Percentiles rank a stretch among this genome's conserved stretches.
These are phyloP conservation scores for Zeuzera pyrina DNA, from an alignment of 2,888 invertebrate genomes.

Conservation along the genomic window DNA sequence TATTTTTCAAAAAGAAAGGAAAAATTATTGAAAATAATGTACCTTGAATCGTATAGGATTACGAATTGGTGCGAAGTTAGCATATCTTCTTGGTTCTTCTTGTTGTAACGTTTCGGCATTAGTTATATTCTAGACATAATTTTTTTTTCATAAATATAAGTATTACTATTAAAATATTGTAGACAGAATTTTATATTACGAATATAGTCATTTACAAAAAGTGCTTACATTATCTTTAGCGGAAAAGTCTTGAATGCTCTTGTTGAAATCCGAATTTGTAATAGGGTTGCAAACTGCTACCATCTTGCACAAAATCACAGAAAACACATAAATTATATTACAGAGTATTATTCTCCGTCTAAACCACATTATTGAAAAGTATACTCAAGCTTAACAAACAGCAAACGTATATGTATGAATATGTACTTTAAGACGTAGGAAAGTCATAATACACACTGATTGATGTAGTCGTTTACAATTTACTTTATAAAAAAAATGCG, in stretches of 20 bases:
- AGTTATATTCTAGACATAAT: constrained; percentile 39
- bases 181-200: not conserved
- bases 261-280: constrained; percentile 39
- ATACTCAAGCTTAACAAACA: constrained; percentile 14
- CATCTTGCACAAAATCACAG: not conserved
- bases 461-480: constrained; percentile 27
- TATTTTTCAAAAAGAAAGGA: no score
- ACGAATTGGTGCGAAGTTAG: constrained; percentile 30
- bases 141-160: not conserved
- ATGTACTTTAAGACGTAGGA: no score
- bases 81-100: constrained; percentile 33
- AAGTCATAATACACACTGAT: constrained; percentile 27
- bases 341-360: not conserved
- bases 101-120: constrained; percentile 48
- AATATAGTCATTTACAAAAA: no score
- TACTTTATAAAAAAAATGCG: constrained; percentile 56
- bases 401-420: no score
- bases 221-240: constrained; percentile 36
- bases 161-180: not conserved
- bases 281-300: constrained; percentile 15
- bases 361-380: not conserved
- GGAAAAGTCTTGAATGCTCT: constrained; percentile 43
- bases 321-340: not conserved
- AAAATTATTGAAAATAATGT: no score
- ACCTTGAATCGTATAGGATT: constrained; percentile 44